Percentiles rank a stretch among this genome's conserved stretches.
These are phyloP conservation scores for Loripinus fragilis DNA, from an alignment of 2,888 invertebrate genomes.

Conservation along the genomic window DNA sequence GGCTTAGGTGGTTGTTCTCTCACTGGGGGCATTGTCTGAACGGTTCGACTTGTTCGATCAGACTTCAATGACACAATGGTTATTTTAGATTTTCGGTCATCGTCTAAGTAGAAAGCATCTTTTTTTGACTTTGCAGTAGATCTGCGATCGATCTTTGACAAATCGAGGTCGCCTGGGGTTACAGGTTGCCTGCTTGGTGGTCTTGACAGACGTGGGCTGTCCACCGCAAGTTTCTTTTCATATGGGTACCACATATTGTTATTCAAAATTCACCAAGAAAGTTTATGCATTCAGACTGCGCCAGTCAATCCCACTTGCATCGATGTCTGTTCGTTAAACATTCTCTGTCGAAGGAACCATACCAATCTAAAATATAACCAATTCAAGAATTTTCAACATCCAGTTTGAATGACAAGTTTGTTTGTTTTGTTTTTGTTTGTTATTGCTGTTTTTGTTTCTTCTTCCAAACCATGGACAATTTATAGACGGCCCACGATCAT, in stretches of 20 bases:
- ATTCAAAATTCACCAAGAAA: too few species aligned
- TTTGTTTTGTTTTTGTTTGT: too few species aligned
- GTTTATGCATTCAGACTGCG: too few species aligned
- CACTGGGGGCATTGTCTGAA: slow-evolving; percentile 52
- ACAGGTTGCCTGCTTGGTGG: neutral
- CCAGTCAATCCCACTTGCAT: too few species aligned
- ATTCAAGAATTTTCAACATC: too few species aligned
- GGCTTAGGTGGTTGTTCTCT: slow-evolving; percentile 30
- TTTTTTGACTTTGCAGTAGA: neutral
- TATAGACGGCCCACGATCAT: too few species aligned
- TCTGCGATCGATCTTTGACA: neutral
- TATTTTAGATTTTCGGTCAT: slow-evolving; percentile 54
- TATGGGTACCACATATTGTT: slow-evolving; percentile 13
- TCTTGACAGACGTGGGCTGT: neutral
- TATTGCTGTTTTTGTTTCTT: too few species aligned
- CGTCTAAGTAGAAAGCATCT: slow-evolving; percentile 44
- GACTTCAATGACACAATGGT: slow-evolving; percentile 56
- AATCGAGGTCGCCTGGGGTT: neutral
- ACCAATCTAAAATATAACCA: too few species aligned
- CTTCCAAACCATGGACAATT: too few species aligned
- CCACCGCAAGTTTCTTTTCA: neutral
- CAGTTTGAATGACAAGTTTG: too few species aligned
- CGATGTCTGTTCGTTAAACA: too few species aligned
- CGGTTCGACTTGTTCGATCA: slow-evolving; percentile 51
- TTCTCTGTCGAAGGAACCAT: too few species aligned